Evolutionary conservation across 2,113 vertebrate species (phyloP), one percentile per base, ranked within the genome.

Genomic region (Falcunculus frontatus): DNA sequence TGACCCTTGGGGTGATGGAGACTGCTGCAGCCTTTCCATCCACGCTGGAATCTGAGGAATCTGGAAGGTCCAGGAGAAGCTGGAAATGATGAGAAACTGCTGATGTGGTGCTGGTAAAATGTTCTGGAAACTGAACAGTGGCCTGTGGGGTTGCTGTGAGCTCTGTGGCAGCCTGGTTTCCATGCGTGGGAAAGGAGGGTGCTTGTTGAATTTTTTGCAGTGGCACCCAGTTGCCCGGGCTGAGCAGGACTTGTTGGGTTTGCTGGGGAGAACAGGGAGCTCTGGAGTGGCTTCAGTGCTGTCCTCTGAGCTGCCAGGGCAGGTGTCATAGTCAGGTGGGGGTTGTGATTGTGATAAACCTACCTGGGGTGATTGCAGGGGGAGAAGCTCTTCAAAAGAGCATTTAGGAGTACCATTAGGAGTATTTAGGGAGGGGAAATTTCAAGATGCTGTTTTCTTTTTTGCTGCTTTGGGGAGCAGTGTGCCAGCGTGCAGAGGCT

Each of bases 401-500:
- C 4, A 1, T 60, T 91, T 2, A 4, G 20, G 30, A 42, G 44
- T 41, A 47, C 27, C 4, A n/a, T n/a, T n/a, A n/a, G n/a, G n/a
- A 3, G 13, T 8, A 8, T 10, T n/a, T n/a, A n/a, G 13, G 5
- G 13, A 5, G 16, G 4, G 65, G 16, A 7, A 63, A 56, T 50
- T 3, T n/a, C 16, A 12, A 12, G 17, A 8, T 35, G 32, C 6
- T 0, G 0, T 78, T 62, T 29, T 9, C 42, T 57, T 47, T 84
- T 47, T 75, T 52, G 35, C 32, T 37, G 42, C 52, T 90, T 55
- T 72, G 47, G 39, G 37, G 29, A 94, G 46, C 65, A 79, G 25
- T 1, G 2, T 37, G 9, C 27, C 44, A 21, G 14, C 7, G 29
- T 16, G 21, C 39, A 73, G 72, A 60, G 32, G 30, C 32, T 84